Evolutionary conservation across 2,797 vertebrate genomes (phyloP).

Genomic region (Silurus aristotelis): DNA sequence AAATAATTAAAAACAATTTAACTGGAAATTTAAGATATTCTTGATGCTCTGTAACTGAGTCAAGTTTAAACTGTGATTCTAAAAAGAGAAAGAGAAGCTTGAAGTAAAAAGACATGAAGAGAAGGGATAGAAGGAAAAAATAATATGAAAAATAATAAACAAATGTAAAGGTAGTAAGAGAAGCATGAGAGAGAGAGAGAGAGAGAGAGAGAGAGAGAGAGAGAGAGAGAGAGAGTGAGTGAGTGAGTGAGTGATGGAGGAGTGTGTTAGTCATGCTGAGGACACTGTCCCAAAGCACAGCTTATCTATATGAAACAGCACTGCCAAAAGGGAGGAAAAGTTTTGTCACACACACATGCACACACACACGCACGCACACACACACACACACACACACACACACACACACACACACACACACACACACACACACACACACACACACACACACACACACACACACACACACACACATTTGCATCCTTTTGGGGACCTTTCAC

Average conservation of each 20-base stretch:
- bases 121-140: not conserved
- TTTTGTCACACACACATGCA: constrained; percentile 13
- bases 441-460: constrained; percentile 36
- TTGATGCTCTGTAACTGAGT: not conserved
- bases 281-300: constrained; percentile 47
- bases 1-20: not conserved
- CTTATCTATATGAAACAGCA: constrained; percentile 59
- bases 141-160: not conserved
- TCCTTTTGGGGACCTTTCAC: not conserved
- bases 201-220: not conserved
- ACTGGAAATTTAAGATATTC: not conserved
- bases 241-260: constrained; percentile 17
- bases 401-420: constrained; percentile 2
- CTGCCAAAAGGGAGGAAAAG: constrained; percentile 53
- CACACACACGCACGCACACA: too few relatives aligned
- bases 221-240: constrained; percentile 5
- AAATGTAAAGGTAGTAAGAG: not conserved
- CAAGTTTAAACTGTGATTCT: not conserved
- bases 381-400: constrained; percentile 13
- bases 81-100: not conserved
- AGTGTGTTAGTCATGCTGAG: constrained; percentile 55
- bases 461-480: constrained; percentile 45
- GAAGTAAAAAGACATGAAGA: not conserved
- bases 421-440: not conserved
- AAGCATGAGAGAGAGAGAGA: not conserved